Evolutionary conservation across 2,113 vertebrate species (phyloP).

Genomic region (Eptatretus burgeri): DNA sequence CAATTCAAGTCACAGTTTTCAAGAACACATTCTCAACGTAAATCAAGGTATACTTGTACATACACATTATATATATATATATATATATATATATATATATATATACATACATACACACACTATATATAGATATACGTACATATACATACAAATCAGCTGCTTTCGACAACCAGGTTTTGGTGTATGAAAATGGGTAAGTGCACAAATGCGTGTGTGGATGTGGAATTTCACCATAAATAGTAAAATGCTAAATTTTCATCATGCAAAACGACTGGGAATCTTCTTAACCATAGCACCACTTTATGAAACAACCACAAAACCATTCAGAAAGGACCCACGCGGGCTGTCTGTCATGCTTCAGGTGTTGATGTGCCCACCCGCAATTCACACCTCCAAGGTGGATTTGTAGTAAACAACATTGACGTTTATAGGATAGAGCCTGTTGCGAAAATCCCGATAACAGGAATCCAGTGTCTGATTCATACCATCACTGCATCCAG

Average conservation of each 20-base stretch:
- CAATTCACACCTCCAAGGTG: slow-evolving; percentile 21
- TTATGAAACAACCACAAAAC: neutral
- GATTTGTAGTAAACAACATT: slow-evolving; percentile 41
- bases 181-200: too few species aligned
- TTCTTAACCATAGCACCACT: neutral
- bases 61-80: neutral
- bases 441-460: slow-evolving; percentile 83
- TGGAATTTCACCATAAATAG: too few species aligned
- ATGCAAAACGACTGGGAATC: neutral
- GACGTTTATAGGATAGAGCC: slow-evolving; percentile 58
- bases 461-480: slow-evolving; percentile 52
- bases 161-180: too few species aligned
- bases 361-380: slow-evolving; percentile 28
- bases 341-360: neutral
- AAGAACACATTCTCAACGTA: too few species aligned
- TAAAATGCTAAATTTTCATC: neutral
- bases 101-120: neutral
- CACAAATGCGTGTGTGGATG: too few species aligned
- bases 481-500: slow-evolving; percentile 35
- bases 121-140: too few species aligned
- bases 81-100: too few species aligned
- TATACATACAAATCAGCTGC: too few species aligned
- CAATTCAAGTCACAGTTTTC: too few species aligned
- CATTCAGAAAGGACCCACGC: neutral
- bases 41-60: neutral